Base-by-base conservation (phyloP, 1,140 invertebrate species). In the Gerris buenoi region DNA sequence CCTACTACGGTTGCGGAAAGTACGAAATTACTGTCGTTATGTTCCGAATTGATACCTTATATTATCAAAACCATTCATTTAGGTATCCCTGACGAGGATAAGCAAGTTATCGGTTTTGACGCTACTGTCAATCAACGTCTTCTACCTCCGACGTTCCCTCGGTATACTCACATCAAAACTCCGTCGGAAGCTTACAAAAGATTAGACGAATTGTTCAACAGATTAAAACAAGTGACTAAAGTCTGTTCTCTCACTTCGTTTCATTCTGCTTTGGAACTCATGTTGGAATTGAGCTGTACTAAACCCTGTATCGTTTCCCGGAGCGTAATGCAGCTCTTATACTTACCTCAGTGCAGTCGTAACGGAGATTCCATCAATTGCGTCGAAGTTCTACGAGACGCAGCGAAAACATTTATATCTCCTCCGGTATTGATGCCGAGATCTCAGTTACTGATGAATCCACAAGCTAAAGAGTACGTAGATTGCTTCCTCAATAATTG, bases 61-160 rank as follows among this genome's bases (percentile, higher is more conserved):
- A 89, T 94, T 73, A 85, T 88, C 70, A 86, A 86, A 72, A 93
- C 90, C 27, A 81, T 91, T 14, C 74, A 80, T 67, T 80, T 86
- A 73, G 93, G 91, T 68, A 18, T 65, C 27, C 25, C 66, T 22
- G 68, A 81, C 76, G 76, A 63, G 76, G 79, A 74, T 76, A 68
- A 68, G 23, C 66, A 68, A 10, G 73, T 69, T 46, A 80, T 94
- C 81, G 94, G 94, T 0, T 98, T 98, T 80, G 93, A 97, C 75
- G 93, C 95, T 25, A 85, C 95, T 75, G 88, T 96, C 33, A 97
- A 97, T 79, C 94, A 97, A 78, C 85, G 95, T 70, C 81, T 97
- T 28, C 79, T 97, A 27, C 95, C 95, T 56, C 95, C 95, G 0
- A 97, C 95, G n/a, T 98, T 98, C 82, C 96, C 96, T 13, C 83